Conservation (phyloP, 2,113 vertebrate species). For the Myotis yumanensis region DNA sequence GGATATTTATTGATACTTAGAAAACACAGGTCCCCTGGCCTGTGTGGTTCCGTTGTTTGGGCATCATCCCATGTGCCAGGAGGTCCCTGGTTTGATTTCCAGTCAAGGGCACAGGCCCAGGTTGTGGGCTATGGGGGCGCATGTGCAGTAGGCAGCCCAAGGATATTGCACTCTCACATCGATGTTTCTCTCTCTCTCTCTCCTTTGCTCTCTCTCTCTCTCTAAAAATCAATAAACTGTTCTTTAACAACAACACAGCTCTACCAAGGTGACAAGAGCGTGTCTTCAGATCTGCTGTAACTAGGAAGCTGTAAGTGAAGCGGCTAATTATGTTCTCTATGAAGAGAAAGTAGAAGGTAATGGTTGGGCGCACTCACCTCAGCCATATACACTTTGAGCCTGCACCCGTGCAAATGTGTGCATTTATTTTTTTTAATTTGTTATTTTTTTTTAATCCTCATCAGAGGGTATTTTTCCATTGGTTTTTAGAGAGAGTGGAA, state of each 20-base stretch:
- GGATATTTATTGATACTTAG: background rate
- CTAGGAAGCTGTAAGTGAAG: background rate
- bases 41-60: background rate
- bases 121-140: background rate
- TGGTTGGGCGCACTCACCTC: background rate
- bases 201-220: background rate
- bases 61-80: background rate
- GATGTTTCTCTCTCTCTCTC: background rate
- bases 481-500: no score
- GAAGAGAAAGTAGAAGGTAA: background rate
- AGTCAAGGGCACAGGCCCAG: background rate
- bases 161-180: background rate
- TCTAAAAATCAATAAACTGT: background rate
- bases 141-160: background rate
- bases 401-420: background rate
- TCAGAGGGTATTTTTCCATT: no score
- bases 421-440: background rate
- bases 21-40: background rate
- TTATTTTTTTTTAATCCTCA: no score
- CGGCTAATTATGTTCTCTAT: background rate
- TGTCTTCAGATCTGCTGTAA: background rate
- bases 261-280: background rate
- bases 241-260: background rate
- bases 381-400: background rate
- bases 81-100: background rate